phyloP scores from a whole-genome alignment of 2,888 invertebrate genomes.

The Protophormia terraenovae region DNA sequence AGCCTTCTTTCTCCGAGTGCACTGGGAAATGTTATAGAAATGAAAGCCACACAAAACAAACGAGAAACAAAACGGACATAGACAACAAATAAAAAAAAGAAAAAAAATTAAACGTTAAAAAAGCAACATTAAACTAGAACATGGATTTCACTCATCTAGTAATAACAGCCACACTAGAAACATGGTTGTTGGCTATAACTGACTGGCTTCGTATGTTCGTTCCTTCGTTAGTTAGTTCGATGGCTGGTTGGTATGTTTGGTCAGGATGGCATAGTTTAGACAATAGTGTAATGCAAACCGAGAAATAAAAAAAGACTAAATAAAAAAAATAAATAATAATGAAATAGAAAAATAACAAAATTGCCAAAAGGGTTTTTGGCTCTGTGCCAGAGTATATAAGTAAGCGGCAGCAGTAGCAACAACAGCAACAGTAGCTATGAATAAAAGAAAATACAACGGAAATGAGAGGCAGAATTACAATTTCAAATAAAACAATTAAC shows the following conservation, averaged over 20 bases:
- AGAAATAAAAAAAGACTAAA: not conserved
- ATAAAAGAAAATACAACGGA: constrained; percentile 17
- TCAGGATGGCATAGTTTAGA: constrained; percentile 50
- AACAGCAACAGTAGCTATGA: not conserved
- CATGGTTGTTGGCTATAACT: constrained; percentile 19
- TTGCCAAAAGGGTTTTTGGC: constrained; percentile 63
- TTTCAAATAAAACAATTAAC: constrained; percentile 66
- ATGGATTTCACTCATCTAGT: constrained; percentile 54
- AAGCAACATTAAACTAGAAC: constrained; percentile 50
- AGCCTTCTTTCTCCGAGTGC: not conserved
- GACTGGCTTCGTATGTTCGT: constrained; percentile 5
- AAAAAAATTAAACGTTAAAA: constrained; percentile 6
- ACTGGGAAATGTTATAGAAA: constrained; percentile 38
- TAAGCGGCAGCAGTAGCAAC: not conserved
- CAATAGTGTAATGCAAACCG: constrained; percentile 28
- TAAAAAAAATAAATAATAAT: too few relatives aligned
- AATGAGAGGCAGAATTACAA: constrained; percentile 57
- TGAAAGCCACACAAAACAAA: constrained; percentile 22
- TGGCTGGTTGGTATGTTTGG: constrained; percentile 31
- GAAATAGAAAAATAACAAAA: constrained; percentile 3
- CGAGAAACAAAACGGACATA: not conserved
- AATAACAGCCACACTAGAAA: constrained; percentile 41
- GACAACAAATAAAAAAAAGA: not conserved
- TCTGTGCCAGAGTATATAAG: constrained; percentile 38
- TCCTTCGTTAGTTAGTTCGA: not conserved